These are phyloP conservation scores for Cnemophilus loriae DNA, from an alignment of 2,113 vertebrate species.

Conservation along the genomic window DNA sequence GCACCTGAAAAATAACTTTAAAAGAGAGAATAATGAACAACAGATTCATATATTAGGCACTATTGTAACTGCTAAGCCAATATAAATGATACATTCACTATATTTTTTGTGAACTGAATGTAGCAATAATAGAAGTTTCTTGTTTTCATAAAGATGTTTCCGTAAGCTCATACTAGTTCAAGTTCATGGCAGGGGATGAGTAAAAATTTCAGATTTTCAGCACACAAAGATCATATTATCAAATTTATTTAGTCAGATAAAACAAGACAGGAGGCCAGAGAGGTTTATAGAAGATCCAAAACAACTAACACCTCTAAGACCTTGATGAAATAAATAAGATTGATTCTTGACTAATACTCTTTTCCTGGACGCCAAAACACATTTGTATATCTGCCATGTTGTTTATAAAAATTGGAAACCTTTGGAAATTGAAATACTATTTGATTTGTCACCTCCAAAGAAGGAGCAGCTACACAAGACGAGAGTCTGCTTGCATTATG, in stretches of 20 bases:
- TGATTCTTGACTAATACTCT: not conserved
- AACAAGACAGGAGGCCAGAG: not conserved
- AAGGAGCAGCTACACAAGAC: not conserved
- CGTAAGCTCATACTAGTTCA: not conserved
- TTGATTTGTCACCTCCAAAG: not conserved
- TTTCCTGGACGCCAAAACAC: not conserved
- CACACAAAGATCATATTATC: not conserved
- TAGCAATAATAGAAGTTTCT: not conserved
- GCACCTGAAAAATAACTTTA: not conserved
- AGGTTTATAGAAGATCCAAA: not conserved
- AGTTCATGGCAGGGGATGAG: not conserved
- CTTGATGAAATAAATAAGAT: not conserved
- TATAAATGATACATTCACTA: not conserved
- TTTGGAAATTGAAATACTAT: not conserved
- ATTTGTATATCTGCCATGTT: fast-evolving
- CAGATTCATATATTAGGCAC: not conserved
- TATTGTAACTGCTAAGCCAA: not conserved
- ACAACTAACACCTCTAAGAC: not conserved
- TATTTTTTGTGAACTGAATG: not conserved
- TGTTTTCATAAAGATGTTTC: not conserved
- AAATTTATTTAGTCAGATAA: not conserved
- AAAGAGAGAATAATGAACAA: not conserved
- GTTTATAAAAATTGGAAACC: not conserved
- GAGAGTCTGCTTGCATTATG: not conserved
- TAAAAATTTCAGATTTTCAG: not conserved